Conservation (phyloP, 2,113 vertebrate species). For the Numenius arquata region DNA sequence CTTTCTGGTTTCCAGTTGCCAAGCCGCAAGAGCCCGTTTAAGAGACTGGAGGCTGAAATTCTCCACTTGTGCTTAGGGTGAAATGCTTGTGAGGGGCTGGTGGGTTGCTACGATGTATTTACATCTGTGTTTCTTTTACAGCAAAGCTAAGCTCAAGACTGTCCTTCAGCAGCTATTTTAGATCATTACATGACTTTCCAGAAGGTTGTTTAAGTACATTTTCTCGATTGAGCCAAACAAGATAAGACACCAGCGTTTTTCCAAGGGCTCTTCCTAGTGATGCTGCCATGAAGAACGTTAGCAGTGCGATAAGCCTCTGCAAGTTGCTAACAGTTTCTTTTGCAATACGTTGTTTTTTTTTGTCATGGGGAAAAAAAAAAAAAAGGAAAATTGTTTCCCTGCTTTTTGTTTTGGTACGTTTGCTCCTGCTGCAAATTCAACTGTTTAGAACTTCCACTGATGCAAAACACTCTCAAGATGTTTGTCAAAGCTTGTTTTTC, state of each 20-base stretch:
- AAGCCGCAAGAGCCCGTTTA: background rate
- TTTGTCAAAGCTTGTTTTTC: slow-evolving; percentile 55
- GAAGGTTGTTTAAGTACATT: background rate
- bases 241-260: background rate
- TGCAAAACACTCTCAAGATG: slow-evolving; percentile 32
- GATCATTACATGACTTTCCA: background rate
- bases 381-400: background rate
- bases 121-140: background rate
- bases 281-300: background rate
- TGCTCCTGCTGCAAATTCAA: background rate
- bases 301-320: background rate
- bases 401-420: background rate
- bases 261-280: background rate
- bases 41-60: background rate
- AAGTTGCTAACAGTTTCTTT: background rate
- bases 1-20: background rate
- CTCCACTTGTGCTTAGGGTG: background rate
- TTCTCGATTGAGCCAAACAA: background rate
- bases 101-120: accelerated
- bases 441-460: background rate
- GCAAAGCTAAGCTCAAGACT: background rate
- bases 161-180: background rate
- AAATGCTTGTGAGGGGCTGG: background rate
- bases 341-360: background rate
- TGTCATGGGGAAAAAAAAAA: background rate